Evolutionary conservation across 2,888 invertebrate species (phyloP), one percentile per base, ranked within the genome.

Genomic region (Autographa pulchrina): DNA sequence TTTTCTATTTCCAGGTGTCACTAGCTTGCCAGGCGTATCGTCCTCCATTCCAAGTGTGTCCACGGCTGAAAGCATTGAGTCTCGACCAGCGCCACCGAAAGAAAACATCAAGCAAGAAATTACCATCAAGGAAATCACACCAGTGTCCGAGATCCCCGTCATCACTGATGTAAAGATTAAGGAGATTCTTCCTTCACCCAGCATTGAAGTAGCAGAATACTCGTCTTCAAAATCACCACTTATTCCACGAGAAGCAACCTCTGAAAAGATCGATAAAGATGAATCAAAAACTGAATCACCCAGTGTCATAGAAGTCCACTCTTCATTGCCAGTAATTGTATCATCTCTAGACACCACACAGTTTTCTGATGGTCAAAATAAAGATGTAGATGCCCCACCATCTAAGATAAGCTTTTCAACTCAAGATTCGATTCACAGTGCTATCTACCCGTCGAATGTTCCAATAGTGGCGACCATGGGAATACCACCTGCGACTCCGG

Each of bases 91-190:
- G 0, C 81, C 85, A 16, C 85, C 88, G 0, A 90, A 90, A 65
- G 92, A 92, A 71, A 89, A 89, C 6, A 85, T 90, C 4, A 93
- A 92, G 77, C 93, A 90, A 74, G 91, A 93, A 81, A 93, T 96
- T 38, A 96, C 96, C 0, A 97, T 97, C 41, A 97, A 96, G 80
- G 97, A 97, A 89, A 96, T 97, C 7, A 96, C 96, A 6, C 96
- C 96, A 0, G 96, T 94, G 4, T 94, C 96, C 0, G 94, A 94
- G 85, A 94, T 95, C 41, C 94, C 96, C 1, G 88, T 92, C 63
- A 92, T 93, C 68, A 94, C 94, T 20, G 94, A 94, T 54, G 93
- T 96, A 18, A 95, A 94, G 81, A 94, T 95, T 54, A 95, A 95
- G 82, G 94, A 96, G 84, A 92, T 96, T 43, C 83, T 94, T 32